phyloP scores from a whole-genome alignment of 2,113 vertebrate species.

The Anarhynchus alexandrinus region DNA sequence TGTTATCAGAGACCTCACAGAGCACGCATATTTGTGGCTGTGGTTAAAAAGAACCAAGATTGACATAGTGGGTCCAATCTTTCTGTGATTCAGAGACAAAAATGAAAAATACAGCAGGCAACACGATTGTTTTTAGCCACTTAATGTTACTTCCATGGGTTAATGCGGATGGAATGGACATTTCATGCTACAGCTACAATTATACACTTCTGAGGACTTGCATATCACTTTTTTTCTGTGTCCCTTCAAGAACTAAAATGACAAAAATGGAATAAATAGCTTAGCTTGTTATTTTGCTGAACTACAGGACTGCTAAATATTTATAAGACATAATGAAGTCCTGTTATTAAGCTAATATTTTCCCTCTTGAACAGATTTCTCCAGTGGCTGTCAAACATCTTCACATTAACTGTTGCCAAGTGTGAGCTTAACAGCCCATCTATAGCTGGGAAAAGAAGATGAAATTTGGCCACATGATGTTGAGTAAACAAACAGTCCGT shows the following conservation, averaged over 20 bases:
- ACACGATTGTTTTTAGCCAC: not conserved
- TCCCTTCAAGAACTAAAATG: not conserved
- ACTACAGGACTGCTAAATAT: constrained; percentile 33
- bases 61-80: not conserved
- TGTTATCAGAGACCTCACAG: not conserved
- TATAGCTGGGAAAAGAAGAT: constrained; percentile 46
- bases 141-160: not conserved
- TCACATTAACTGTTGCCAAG: constrained; percentile 40
- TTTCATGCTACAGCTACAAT: not conserved
- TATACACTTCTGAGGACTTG: not conserved
- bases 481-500: constrained; percentile 30
- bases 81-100: not conserved
- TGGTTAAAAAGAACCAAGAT: not conserved
- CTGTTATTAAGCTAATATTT: constrained; percentile 36
- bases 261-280: constrained; percentile 45
- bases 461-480: not conserved
- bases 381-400: constrained; percentile 34
- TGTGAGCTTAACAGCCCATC: constrained; percentile 1
- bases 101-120: not conserved
- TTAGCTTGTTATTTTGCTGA: constrained; percentile 28
- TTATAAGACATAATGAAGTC: constrained; percentile 6
- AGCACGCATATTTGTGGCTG: not conserved
- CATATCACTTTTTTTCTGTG: not conserved
- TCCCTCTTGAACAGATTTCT: constrained; percentile 36
- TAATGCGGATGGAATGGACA: not conserved